Percentiles rank a stretch among this genome's conserved stretches.
Evolutionary conservation across 1,140 invertebrate genomes (phyloP).

Genomic region (Ceratina japonica): DNA sequence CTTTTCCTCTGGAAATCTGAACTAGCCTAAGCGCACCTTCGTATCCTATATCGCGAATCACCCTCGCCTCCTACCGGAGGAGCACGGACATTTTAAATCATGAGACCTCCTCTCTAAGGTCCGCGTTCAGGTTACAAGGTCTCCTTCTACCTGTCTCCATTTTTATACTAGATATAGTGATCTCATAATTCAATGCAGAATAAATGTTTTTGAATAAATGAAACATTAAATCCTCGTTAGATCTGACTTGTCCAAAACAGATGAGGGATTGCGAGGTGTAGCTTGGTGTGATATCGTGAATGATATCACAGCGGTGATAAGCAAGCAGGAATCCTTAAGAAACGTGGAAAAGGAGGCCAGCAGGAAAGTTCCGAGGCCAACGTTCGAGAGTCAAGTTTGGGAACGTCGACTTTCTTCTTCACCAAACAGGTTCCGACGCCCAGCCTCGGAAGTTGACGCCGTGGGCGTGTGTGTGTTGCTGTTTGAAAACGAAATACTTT

Average conservation of each 20-base stretch:
- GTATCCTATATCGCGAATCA: constrained; percentile 47
- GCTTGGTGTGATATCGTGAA: constrained; percentile 32
- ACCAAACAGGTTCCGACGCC: constrained; percentile 51
- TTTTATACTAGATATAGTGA: too few species aligned
- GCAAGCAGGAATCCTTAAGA: constrained; percentile 14
- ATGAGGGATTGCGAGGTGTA: too few species aligned
- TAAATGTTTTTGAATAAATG: too few species aligned
- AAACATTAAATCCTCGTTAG: too few species aligned
- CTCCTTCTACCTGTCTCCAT: not conserved
- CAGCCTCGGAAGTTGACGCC: too few species aligned
- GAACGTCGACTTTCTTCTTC: constrained; percentile 58
- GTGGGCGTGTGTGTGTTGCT: too few species aligned
- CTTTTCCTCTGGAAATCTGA: constrained; percentile 60
- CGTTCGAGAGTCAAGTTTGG: constrained; percentile 54
- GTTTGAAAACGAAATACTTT: too few species aligned
- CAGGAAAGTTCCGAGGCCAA: constrained; percentile 44
- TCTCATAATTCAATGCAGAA: too few species aligned
- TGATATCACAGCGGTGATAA: not conserved
- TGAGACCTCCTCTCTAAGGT: constrained; percentile 52
- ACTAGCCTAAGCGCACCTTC: constrained; percentile 42
- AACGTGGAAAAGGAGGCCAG: constrained; percentile 50
- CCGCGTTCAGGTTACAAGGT: constrained; percentile 40
- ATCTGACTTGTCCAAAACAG: not conserved
- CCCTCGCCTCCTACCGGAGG: not conserved
- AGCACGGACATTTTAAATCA: constrained; percentile 59